Conservation (phyloP, 2,797 vertebrate species). For the Notolabrus celidotus region DNA sequence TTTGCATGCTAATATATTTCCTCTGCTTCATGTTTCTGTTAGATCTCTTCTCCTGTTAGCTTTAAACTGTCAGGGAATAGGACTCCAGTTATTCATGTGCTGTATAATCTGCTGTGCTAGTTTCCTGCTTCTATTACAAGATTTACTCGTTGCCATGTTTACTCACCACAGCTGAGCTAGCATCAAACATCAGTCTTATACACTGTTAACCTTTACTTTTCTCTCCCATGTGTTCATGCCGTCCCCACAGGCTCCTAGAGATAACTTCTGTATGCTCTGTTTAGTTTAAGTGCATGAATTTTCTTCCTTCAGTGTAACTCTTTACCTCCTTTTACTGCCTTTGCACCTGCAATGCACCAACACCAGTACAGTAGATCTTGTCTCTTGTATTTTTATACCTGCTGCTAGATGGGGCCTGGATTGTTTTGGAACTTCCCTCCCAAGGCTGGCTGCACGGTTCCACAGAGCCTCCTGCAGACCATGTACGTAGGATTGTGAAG, state of each 20-base stretch:
- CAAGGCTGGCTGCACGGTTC: conserved; percentile 84
- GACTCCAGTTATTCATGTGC: conserved; percentile 1
- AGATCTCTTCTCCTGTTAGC: conserved; percentile 28
- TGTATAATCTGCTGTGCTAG: conserved; percentile 15
- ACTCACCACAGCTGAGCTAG: not conserved
- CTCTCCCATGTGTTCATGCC: conserved; percentile 4
- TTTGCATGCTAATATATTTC: conserved; percentile 62
- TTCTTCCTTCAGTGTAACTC: conserved; percentile 24
- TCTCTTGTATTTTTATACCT: conserved; percentile 78
- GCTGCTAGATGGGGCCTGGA: conserved; percentile 85
- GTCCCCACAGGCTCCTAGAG: conserved; percentile 9
- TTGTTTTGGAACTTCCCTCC: conserved; percentile 86
- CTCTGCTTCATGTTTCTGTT: conserved; percentile 30
- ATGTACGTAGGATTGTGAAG: conserved; percentile 81
- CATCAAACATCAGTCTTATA: conserved; percentile 8
- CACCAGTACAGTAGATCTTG: conserved; percentile 64
- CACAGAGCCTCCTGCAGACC: conserved; percentile 86
- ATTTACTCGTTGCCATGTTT: not conserved
- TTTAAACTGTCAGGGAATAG: conserved; percentile 7
- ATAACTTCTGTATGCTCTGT: conserved; percentile 40
- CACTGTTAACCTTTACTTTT: conserved; percentile 37
- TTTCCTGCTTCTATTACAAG: not conserved
- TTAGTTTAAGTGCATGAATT: conserved; percentile 59
- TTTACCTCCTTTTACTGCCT: conserved; percentile 56
- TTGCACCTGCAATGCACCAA: conserved; percentile 69